These are phyloP conservation scores for Huso huso DNA, from an alignment of 2,797 vertebrate genomes.

Conservation along the genomic window DNA sequence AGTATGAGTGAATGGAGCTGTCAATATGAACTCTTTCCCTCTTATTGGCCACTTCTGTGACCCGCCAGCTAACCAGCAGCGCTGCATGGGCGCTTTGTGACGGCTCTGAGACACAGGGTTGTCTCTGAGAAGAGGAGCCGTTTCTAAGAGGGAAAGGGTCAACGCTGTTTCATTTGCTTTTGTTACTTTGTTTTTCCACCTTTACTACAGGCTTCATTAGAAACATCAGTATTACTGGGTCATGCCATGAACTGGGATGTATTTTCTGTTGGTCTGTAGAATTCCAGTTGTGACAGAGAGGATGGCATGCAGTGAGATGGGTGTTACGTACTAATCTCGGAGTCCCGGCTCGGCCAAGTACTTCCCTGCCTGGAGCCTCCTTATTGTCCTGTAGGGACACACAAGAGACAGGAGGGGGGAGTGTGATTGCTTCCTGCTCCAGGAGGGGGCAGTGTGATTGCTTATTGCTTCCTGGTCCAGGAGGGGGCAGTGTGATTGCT, in stretches of 20 bases:
- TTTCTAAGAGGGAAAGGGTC: background rate
- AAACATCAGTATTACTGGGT: conserved; percentile 21
- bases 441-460: no score
- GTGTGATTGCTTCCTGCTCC: conserved; percentile 34
- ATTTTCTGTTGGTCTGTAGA: conserved; percentile 16
- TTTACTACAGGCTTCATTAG: background rate
- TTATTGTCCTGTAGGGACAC: conserved; percentile 67
- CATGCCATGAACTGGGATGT: conserved; percentile 46
- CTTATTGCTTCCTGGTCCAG: no score
- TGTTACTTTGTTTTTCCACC: background rate
- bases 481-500: no score
- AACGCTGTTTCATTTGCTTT: background rate
- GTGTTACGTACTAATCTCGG: conserved; percentile 65
- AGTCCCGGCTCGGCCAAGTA: conserved; percentile 44
- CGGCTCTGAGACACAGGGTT: no score
- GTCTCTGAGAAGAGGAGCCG: no score
- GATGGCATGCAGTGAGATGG: conserved; percentile 39
- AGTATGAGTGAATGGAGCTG: no score
- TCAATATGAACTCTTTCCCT: background rate
- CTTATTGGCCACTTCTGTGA: background rate
- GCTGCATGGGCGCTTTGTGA: no score
- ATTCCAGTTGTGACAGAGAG: conserved; percentile 26
- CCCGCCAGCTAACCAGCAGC: background rate
- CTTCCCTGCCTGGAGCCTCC: conserved; percentile 59
- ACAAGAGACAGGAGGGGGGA: conserved; percentile 50